These are phyloP conservation scores for Gyrodactylus salaris DNA, from an alignment of 1,140 invertebrate species.

Conservation along the genomic window DNA sequence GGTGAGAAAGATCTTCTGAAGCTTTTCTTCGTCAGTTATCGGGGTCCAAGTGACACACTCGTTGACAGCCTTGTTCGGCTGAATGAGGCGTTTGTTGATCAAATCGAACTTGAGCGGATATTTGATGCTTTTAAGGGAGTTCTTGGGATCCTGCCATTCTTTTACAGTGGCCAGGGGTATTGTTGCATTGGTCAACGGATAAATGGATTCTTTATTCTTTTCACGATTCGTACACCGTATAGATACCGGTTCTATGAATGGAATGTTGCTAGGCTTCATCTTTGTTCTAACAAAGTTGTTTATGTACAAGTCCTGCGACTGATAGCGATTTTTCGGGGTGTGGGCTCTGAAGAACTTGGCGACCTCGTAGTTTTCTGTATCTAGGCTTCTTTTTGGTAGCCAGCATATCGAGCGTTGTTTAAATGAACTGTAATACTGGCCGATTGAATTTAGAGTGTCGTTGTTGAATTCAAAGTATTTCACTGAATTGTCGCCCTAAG, in stretches of 20 bases:
- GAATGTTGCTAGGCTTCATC: not conserved
- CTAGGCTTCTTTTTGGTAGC: not conserved
- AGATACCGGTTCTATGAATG: not conserved
- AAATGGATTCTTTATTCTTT: not conserved
- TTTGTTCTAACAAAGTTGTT: no score
- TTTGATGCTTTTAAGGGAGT: not conserved
- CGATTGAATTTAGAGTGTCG: not conserved
- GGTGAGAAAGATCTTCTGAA: not conserved
- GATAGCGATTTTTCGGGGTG: not conserved
- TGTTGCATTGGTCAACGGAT: not conserved
- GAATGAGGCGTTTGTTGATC: not conserved
- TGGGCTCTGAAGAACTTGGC: not conserved
- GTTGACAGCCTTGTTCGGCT: not conserved
- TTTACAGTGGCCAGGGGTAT: not conserved
- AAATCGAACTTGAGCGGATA: not conserved
- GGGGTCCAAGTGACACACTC: not conserved
- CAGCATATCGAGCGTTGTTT: not conserved
- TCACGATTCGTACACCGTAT: not conserved
- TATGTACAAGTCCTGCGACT: no score
- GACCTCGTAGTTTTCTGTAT: not conserved
- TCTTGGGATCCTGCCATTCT: not conserved
- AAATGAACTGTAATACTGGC: not conserved
- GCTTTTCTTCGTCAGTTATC: not conserved
- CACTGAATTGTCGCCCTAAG: not conserved
- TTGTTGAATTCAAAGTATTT: not conserved